Conservation (phyloP, 2,113 vertebrate genomes). For the Fukomys damarensis region DNA sequence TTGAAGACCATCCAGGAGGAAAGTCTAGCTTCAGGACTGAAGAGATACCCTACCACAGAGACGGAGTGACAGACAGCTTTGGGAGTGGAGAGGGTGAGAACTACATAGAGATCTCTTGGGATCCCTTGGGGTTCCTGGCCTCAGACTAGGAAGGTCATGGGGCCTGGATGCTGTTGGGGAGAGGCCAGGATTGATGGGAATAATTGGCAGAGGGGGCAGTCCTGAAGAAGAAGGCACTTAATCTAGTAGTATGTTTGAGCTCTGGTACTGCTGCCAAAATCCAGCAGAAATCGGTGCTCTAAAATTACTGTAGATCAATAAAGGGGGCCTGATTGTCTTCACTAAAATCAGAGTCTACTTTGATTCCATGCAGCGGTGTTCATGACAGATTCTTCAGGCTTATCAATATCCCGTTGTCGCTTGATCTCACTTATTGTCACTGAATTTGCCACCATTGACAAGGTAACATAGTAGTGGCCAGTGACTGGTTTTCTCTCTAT, state of each 20-base stretch:
- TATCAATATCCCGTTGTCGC: neutral
- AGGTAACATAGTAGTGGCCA: neutral
- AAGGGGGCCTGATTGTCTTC: neutral
- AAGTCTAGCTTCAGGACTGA: neutral
- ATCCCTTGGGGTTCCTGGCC: neutral
- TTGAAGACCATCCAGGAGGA: neutral
- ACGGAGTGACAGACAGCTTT: neutral
- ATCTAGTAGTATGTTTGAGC: neutral
- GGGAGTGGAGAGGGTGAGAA: neutral
- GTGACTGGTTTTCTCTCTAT: neutral
- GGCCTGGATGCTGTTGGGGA: neutral
- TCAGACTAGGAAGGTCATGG: neutral
- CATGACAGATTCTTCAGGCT: neutral
- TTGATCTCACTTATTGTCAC: neutral
- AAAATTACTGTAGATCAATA: neutral
- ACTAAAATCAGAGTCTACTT: neutral
- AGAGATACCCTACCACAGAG: neutral
- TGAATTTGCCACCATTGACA: neutral
- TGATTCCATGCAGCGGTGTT: neutral
- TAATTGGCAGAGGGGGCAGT: fast-evolving
- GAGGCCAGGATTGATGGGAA: neutral
- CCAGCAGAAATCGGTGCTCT: neutral
- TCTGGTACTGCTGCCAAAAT: neutral
- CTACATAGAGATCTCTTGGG: too few species aligned
- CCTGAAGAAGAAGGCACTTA: neutral